Conservation (phyloP, 2,888 invertebrate genomes). For the Parnassius smintheus region DNA sequence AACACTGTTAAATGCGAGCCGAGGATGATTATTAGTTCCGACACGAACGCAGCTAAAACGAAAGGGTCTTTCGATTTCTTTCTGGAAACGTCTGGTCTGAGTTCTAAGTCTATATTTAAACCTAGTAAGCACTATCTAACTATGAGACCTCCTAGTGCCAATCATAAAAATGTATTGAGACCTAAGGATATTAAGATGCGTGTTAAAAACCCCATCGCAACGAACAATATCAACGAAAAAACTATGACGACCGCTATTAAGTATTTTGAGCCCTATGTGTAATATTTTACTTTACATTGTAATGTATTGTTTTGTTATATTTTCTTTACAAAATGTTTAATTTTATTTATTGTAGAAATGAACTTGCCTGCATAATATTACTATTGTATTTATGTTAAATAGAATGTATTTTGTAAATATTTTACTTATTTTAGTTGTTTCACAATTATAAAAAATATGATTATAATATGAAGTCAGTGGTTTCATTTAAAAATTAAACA, state of each 20-base stretch:
- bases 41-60: constrained; percentile 59
- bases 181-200: constrained; percentile 90
- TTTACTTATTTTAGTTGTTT: constrained; percentile 61
- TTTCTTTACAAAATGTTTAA: constrained; percentile 52
- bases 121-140: constrained; percentile 61
- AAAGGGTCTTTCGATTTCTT: constrained; percentile 86
- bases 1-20: constrained; percentile 74
- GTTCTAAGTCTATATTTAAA: constrained; percentile 88
- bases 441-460: constrained; percentile 61
- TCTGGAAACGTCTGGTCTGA: constrained; percentile 88
- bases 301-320: constrained; percentile 34
- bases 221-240: constrained; percentile 80
- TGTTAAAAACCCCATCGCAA: constrained; percentile 83
- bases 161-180: constrained; percentile 88
- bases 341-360: constrained; percentile 73
- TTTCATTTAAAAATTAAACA: constrained; percentile 12
- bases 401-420: constrained; percentile 58
- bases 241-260: constrained; percentile 80
- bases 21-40: constrained; percentile 57
- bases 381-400: constrained; percentile 63
- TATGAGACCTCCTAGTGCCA: constrained; percentile 83
- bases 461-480: constrained; percentile 38
- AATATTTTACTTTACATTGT: constrained; percentile 38
- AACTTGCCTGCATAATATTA: constrained; percentile 79
- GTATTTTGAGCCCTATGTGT: constrained; percentile 79